Base-by-base conservation (phyloP, 1,140 invertebrate genomes). In the Helicorthomorpha holstii region DNA sequence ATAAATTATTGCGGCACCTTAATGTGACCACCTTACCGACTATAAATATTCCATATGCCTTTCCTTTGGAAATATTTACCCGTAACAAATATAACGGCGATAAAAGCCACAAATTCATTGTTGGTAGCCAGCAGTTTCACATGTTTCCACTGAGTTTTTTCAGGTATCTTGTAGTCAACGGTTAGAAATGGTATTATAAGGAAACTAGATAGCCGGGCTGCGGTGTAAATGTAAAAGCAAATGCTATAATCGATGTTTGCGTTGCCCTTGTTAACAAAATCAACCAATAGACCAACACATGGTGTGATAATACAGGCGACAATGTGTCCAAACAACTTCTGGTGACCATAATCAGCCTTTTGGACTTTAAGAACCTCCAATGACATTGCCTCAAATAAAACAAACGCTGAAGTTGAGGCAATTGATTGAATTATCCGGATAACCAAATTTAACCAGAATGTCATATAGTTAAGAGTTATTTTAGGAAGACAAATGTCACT, bases 371-470 rank as follows among this genome's bases (percentile, higher is more conserved):
- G 67, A 58, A 85, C 81, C 1, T 81, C 81, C 41, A 86, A 79
- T 1, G 83, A 81, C 16, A 83, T 83, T 10, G 83, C 83, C 67
- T 86, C 83, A 60, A 86, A 83, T 78, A 87, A 82, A 3, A 82
- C 80, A 59, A 81, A 83, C 1, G 79, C 19, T 12, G 12, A 41
- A 12, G 38, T 19, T 19, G 38, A 12, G 38, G 19, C 19, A 19
- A 12, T 19, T 19, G 38, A 12, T 41, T 12, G 38, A 19, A 19
- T 19, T 19, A 41, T 19, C 19, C 38, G 38, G 12, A 41, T 19
- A 12, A 12, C 38, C 12, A 41, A 19, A 19, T 41, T 12, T 19
- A 19, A 12, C 12, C 19, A 41, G 38, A 41, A 41, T 12, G 38
- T 19, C 38, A 12, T 41, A 12, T 19, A 19, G 38, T 19, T 41